Percentiles rank a stretch among this genome's conserved stretches.
These are phyloP conservation scores for Tolmerus cingulatus DNA, from an alignment of 2,888 invertebrate genomes.

Conservation along the genomic window DNA sequence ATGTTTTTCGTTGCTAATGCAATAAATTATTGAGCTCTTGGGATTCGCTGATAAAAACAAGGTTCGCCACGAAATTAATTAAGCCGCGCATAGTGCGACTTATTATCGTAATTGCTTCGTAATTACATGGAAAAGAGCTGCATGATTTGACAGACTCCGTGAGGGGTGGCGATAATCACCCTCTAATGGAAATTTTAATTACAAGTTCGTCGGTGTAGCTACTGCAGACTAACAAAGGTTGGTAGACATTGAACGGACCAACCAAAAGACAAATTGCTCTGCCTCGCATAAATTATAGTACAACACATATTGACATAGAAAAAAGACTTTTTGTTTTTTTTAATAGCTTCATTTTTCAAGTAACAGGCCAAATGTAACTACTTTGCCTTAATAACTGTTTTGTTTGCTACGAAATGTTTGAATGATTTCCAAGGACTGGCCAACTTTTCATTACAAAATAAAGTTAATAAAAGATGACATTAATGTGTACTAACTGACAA, in stretches of 20 bases:
- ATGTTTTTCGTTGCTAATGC: not conserved
- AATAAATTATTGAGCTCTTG: conserved; percentile 10
- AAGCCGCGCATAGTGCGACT: not conserved
- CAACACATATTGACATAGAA: not conserved
- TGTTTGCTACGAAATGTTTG: too few species aligned
- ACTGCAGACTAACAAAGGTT: not conserved
- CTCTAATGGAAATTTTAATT: not conserved
- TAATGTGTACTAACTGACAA: too few species aligned
- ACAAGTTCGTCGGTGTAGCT: not conserved
- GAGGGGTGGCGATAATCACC: not conserved
- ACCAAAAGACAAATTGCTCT: not conserved
- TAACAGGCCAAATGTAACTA: not conserved
- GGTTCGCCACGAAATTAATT: conserved; percentile 12
- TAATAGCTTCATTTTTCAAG: not conserved
- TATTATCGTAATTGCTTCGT: not conserved
- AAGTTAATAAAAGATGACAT: too few species aligned
- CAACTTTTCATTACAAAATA: too few species aligned
- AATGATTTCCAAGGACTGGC: too few species aligned
- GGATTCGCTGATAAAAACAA: not conserved
- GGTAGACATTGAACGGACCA: not conserved
- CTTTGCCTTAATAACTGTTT: too few species aligned
- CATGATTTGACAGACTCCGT: not conserved
- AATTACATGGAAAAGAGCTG: not conserved
- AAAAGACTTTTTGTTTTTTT: not conserved
- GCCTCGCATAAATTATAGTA: not conserved